A percentile compares a stretch with the other conserved stretches of the same genome.
These are phyloP conservation scores for Solenopsis invicta DNA, from an alignment of 1,140 invertebrate genomes.

Conservation along the genomic window DNA sequence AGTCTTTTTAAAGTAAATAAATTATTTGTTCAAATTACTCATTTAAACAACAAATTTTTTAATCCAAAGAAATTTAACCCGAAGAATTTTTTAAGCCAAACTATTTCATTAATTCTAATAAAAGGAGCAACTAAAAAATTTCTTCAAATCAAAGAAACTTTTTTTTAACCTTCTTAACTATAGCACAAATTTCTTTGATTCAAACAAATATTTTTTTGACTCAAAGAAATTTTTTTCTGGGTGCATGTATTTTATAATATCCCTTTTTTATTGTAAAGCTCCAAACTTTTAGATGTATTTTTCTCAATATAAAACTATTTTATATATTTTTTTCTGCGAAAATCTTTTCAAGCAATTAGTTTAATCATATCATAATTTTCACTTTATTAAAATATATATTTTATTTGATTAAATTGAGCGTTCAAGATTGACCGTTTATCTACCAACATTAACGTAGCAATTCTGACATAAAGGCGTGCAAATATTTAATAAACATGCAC, in stretches of 20 bases:
- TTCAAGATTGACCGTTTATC: background rate
- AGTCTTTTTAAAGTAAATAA: no score
- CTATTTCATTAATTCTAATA: no score
- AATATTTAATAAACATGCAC: slow-evolving; percentile 41
- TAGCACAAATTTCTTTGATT: no score
- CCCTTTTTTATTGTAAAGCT: background rate
- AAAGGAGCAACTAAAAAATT: no score
- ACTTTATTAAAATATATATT: background rate
- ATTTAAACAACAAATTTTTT: no score
- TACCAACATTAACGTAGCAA: background rate
- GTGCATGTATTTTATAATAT: background rate
- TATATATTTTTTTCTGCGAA: background rate
- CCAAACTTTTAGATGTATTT: background rate
- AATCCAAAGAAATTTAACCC: no score
- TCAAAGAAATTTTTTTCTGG: background rate
- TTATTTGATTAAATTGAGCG: slow-evolving; percentile 9
- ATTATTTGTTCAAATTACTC: no score
- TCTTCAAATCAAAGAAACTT: no score
- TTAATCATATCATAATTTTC: background rate
- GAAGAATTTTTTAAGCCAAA: no score
- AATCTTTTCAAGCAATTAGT: background rate
- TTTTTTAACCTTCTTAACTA: no score
- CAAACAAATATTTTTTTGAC: background rate
- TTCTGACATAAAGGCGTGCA: background rate
- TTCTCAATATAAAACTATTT: background rate